phyloP scores from a whole-genome alignment of 2,888 invertebrate genomes.

The Plagodis dolabraria region DNA sequence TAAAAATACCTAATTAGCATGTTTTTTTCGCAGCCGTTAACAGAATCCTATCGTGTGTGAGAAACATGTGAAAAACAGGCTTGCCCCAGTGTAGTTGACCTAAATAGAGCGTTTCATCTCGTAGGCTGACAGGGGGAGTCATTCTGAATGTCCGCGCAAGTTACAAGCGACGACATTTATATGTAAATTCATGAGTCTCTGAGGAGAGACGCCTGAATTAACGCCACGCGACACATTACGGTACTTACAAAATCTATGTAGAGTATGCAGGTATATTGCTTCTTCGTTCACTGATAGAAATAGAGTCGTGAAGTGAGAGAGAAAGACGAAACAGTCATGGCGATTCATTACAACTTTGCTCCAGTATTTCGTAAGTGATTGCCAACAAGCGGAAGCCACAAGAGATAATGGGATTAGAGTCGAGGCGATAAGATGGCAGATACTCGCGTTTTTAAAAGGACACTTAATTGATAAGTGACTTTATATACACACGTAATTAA shows the following conservation, averaged over 20 bases:
- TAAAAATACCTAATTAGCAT: slow-evolving; percentile 47
- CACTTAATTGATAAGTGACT: slow-evolving; percentile 2
- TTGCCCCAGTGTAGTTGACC: slow-evolving; percentile 60
- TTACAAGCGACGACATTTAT: slow-evolving; percentile 40
- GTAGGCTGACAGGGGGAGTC: slow-evolving; percentile 45
- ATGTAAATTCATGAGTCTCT: slow-evolving; percentile 15
- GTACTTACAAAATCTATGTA: background rate
- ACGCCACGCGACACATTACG: background rate
- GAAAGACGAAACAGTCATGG: background rate
- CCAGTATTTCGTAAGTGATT: background rate
- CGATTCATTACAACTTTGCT: background rate
- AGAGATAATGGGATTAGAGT: slow-evolving; percentile 15
- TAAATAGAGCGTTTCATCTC: slow-evolving; percentile 57
- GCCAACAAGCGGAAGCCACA: slow-evolving; percentile 1
- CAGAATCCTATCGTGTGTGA: slow-evolving; percentile 36
- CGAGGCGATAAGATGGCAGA: slow-evolving; percentile 5
- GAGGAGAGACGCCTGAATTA: background rate
- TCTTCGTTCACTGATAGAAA: no score
- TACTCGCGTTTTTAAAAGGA: slow-evolving; percentile 9
- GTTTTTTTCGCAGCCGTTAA: slow-evolving; percentile 39
- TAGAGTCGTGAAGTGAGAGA: no score
- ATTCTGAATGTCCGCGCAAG: slow-evolving; percentile 42
- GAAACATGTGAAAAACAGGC: slow-evolving; percentile 44
- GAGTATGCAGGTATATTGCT: background rate
- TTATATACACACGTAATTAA: no score